Evolutionary conservation across 2,797 vertebrate species (phyloP).

Genomic region (Gorsachius magnificus): DNA sequence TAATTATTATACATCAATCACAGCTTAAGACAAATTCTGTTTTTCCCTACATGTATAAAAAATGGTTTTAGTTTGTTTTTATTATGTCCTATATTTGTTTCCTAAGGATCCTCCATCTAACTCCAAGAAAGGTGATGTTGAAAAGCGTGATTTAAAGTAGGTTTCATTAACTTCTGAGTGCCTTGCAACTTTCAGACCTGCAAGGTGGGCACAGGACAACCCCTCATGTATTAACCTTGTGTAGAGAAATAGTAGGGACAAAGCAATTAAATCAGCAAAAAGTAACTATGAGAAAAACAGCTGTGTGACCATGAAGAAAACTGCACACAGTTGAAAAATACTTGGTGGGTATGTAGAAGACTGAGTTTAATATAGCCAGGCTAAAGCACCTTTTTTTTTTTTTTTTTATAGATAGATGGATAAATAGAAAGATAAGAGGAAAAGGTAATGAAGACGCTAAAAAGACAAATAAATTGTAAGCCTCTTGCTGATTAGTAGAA

Average conservation of each 20-base stretch:
- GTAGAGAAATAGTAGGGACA: not conserved
- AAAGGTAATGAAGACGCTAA: conserved; percentile 43
- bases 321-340: not conserved
- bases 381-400: not conserved
- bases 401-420: not conserved
- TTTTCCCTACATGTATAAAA: not conserved
- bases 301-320: not conserved
- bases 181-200: not conserved
- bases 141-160: not conserved
- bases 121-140: not conserved
- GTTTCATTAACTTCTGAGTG: not conserved
- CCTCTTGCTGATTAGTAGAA: conserved; percentile 54
- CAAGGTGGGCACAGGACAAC: not conserved
- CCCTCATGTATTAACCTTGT: not conserved
- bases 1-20: not conserved
- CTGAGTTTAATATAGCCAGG: not conserved
- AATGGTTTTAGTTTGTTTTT: not conserved
- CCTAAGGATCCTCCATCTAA: not conserved
- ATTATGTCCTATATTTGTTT: not conserved
- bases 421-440: not conserved
- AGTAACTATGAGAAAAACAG: not conserved
- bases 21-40: not conserved
- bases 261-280: not conserved
- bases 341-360: not conserved
- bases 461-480: conserved; percentile 27